A percentile compares a stretch with the other conserved stretches of the same genome.
Evolutionary conservation across 1,140 invertebrate species (phyloP).

Genomic region (Lithobius niger): DNA sequence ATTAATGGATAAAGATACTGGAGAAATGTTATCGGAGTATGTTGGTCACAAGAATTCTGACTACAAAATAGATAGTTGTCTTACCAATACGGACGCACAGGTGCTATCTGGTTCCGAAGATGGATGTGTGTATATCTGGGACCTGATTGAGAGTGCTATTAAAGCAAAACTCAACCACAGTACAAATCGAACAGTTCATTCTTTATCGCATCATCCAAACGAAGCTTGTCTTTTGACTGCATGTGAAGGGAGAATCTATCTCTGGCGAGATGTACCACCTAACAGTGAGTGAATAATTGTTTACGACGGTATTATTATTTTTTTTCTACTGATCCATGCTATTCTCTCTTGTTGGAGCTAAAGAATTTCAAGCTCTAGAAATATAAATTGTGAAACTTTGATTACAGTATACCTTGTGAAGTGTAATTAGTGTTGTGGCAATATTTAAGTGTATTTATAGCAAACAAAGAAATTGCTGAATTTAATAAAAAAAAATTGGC

Average conservation of each 20-base stretch:
- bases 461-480: too few relatives aligned
- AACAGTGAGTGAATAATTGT: too few relatives aligned
- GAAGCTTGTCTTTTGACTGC: slow-evolving; percentile 36
- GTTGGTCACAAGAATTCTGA: slow-evolving; percentile 59
- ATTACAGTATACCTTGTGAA: too few relatives aligned
- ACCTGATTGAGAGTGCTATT: slow-evolving; percentile 48
- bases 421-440: too few relatives aligned
- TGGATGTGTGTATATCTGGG: slow-evolving; percentile 75
- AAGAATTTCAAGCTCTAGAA: too few relatives aligned
- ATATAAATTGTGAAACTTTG: too few relatives aligned
- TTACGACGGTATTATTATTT: too few relatives aligned
- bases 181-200: slow-evolving; percentile 32
- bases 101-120: slow-evolving; percentile 77
- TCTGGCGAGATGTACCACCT: too few relatives aligned
- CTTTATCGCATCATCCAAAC: slow-evolving; percentile 36
- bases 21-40: slow-evolving; percentile 59
- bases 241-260: slow-evolving; percentile 32
- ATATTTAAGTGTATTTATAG: too few relatives aligned
- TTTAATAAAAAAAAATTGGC: too few relatives aligned
- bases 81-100: slow-evolving; percentile 64
- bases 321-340: too few relatives aligned
- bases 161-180: slow-evolving; percentile 22
- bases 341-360: too few relatives aligned
- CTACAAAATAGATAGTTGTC: slow-evolving; percentile 69
- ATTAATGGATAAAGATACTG: slow-evolving; percentile 77